A percentile compares a stretch with the other conserved stretches of the same genome.
Evolutionary conservation across 2,797 vertebrate genomes (phyloP).

Genomic region (Epinephelus malabaricus): DNA sequence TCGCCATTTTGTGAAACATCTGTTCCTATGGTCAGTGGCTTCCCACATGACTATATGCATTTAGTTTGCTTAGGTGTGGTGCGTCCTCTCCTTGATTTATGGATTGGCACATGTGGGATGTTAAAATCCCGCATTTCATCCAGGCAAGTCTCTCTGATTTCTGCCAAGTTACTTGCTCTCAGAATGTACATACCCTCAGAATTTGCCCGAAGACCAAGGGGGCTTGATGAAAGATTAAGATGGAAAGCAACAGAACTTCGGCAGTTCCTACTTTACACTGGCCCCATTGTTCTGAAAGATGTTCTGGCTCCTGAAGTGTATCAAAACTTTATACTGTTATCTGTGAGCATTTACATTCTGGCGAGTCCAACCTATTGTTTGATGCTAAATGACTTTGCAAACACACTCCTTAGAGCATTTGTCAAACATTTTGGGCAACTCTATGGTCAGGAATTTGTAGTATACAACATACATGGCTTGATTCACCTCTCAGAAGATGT

Average conservation of each 20-base stretch:
- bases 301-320: not conserved
- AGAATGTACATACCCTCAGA: conserved; percentile 13
- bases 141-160: not conserved
- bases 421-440: conserved; percentile 10
- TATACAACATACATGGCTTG: no score
- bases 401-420: not conserved
- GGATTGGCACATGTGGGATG: not conserved
- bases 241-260: conserved; percentile 33
- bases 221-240: not conserved
- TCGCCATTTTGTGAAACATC: conserved; percentile 2
- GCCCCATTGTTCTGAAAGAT: conserved; percentile 18
- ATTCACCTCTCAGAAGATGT: no score
- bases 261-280: conserved; percentile 24
- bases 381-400: conserved; percentile 1
- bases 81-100: conserved; percentile 6
- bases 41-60: conserved; percentile 15
- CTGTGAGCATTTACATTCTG: conserved; percentile 13
- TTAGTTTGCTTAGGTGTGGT: conserved; percentile 3
- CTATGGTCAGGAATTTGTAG: conserved; percentile 5
- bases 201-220: conserved; percentile 19
- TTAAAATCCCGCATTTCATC: conserved; percentile 1
- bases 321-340: conserved; percentile 4
- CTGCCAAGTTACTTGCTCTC: not conserved
- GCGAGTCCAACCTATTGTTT: conserved; percentile 4
- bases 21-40: conserved; percentile 13